Base-by-base conservation (phyloP, 1,140 invertebrate species). In the Danaus melanippus region DNA sequence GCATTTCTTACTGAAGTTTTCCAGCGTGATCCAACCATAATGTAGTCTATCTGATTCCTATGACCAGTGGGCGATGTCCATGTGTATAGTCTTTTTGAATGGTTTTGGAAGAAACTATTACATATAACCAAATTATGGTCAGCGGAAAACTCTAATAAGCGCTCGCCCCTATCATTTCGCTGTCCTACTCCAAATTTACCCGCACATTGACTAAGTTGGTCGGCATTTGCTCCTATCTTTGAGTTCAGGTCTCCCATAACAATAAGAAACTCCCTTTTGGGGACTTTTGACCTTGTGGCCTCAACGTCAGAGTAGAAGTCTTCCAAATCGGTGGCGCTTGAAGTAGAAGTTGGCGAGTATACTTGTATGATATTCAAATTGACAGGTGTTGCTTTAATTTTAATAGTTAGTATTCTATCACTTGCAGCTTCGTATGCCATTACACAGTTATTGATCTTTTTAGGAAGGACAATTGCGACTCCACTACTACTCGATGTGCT, bases 371-470 rank as follows among this genome's bases (percentile, higher is more conserved):
- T 6, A 32, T 15, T 44, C 3, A 9, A 52, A 32, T 41, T 9
- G 48, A 12, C 17, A 42, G 9, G 32, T 39, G 1, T 51, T 9
- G 42, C 17, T 44, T 47, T 47, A n/a, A 51, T 32, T 44, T 48
- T 53, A 8, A 56, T 39, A 12, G 46, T 61, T 10, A 61, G 17
- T 10, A 56, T 43, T 11, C 53, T 43, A 12, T 56, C 59, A n/a
- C 46, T 61, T 12, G 56, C 59, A 12, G 59, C 40, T 49, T 61
- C 50, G 41, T 53, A 61, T 9, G 46, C 50, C 21, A 56, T 52
- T 11, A 61, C 59, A 56, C 53, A 53, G 44, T 56, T 51, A 5
- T 40, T 48, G n/a, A 10, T n/a, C 21, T 10, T 21, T n/a, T 6
- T 52, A 48, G 15, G 59, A 39, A 45, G 10, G 8, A 39, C 10